Evolutionary conservation across 1,140 invertebrate species (phyloP).

Genomic region (Spodoptera litura): DNA sequence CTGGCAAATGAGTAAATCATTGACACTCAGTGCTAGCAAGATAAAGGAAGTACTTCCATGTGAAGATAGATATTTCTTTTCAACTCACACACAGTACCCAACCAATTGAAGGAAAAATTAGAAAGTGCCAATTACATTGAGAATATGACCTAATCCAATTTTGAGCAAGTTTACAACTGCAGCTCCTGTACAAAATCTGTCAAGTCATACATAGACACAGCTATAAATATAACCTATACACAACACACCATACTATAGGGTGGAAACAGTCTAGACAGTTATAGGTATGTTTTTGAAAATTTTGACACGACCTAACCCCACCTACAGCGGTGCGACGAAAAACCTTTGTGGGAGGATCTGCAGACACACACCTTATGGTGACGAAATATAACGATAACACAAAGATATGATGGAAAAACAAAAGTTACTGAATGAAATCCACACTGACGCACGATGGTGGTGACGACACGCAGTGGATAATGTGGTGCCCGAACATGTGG

Average conservation of each 20-base stretch:
- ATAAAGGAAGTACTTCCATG: too few relatives aligned
- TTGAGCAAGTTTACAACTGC: neutral
- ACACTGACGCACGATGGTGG: slow-evolving; percentile 48
- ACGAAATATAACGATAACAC: slow-evolving; percentile 51
- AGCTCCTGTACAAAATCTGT: slow-evolving; percentile 36
- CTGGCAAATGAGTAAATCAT: too few relatives aligned
- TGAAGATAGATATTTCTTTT: neutral
- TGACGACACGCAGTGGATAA: slow-evolving; percentile 51
- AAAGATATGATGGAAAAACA: slow-evolving; percentile 38
- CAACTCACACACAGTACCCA: neutral
- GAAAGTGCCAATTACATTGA: slow-evolving; percentile 9
- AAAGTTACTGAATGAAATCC: slow-evolving; percentile 50
- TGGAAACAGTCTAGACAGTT: slow-evolving; percentile 12
- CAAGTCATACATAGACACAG: slow-evolving; percentile 44
- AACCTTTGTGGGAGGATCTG: slow-evolving; percentile 63
- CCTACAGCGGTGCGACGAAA: slow-evolving; percentile 70
- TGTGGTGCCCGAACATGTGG: slow-evolving; percentile 79
- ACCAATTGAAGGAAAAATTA: neutral
- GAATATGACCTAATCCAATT: slow-evolving; percentile 6
- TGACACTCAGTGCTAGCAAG: too few relatives aligned
- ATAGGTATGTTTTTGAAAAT: slow-evolving; percentile 56
- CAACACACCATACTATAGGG: slow-evolving; percentile 27
- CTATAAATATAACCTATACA: slow-evolving; percentile 41
- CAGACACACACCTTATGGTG: slow-evolving; percentile 40
- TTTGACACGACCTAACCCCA: slow-evolving; percentile 78